Base-by-base conservation (phyloP, 1,140 invertebrate genomes). In the Parapsyche elsis region DNA sequence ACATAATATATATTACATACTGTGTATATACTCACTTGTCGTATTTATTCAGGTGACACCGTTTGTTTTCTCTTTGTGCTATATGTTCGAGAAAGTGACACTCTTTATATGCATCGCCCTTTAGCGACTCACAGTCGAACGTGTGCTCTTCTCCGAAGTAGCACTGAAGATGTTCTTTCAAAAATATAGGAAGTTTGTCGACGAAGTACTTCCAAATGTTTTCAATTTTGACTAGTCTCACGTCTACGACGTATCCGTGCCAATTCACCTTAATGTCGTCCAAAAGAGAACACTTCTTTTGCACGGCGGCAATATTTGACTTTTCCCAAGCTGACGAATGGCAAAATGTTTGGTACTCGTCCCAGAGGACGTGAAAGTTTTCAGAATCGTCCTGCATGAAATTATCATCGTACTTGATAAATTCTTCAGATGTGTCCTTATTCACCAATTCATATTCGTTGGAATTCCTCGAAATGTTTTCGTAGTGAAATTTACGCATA, bases 321-420 rank as follows among this genome's bases (percentile, higher is more conserved):
- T 93, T 90, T 71, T 92, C 90, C 91, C 92, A 93, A 0, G 92
- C 90, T 16, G 93, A 91, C 80, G 92, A 89, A 80, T 93, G 91
- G 84, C 94, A 95, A 71, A 93, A 90, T 46, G 91, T 91, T 81
- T 94, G 92, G 84, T 93, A 95, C 70, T 92, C 90, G 45, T 95
- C 92, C 94, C 93, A 94, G 9, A 86, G 84, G 16, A 90, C 77
- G 49, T 88, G 85, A 44, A 86, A 86, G 70, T 83, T 77, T 44
- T 85, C 81, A 0, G 84, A 23, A 45, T 21, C 81, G 59, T 44
- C 84, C 61, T 70, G 75, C 16, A 84, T 80, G 24, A 44, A 61
- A 9, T 77, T 78, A 19, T 82, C 79, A 38, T 84, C 79, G 16
- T 84, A 75, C 53, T 85, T 81, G 59, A 85, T 80, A 38, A 83